Evolutionary conservation across 2,113 vertebrate genomes (phyloP).

Genomic region (Aldabrachelys gigantea): DNA sequence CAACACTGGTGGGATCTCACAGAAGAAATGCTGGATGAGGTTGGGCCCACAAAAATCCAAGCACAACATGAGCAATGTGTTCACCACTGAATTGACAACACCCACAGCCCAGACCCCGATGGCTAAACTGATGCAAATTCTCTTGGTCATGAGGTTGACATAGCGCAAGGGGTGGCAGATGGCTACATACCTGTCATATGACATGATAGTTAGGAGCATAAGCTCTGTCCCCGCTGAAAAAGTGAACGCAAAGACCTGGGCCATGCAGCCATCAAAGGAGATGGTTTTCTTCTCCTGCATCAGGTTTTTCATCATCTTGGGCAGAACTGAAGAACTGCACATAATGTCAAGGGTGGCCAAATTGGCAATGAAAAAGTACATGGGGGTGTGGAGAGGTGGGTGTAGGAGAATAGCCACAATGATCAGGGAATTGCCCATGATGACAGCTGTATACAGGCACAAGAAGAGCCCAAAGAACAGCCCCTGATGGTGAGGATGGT

Average conservation of each 20-base stretch:
- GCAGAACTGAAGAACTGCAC: slow-evolving; percentile 20
- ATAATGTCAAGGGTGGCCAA: slow-evolving; percentile 26
- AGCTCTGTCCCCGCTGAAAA: background rate
- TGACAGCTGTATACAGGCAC: too few species aligned
- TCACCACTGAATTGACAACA: background rate
- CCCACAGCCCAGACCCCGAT: background rate
- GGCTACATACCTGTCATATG: slow-evolving; percentile 38
- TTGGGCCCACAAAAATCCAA: slow-evolving; percentile 20
- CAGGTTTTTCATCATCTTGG: slow-evolving; percentile 24
- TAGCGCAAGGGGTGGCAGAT: slow-evolving; percentile 21
- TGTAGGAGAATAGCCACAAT: background rate
- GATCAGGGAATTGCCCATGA: too few species aligned
- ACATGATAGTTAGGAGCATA: slow-evolving; percentile 35
- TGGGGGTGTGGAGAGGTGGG: background rate
- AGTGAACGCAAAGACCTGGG: slow-evolving; percentile 35
- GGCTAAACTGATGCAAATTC: background rate
- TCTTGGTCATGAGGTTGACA: background rate
- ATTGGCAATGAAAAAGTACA: slow-evolving; percentile 41
- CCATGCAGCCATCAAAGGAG: slow-evolving; percentile 28
- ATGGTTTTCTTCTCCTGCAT: background rate
- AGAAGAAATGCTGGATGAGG: slow-evolving; percentile 25
- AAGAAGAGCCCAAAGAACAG: too few species aligned
- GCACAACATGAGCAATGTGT: background rate
- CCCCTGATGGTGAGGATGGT: background rate
- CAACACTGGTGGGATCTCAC: slow-evolving; percentile 17